Base-by-base conservation (phyloP, 2,113 vertebrate genomes). In the Leuciscus idus region DNA sequence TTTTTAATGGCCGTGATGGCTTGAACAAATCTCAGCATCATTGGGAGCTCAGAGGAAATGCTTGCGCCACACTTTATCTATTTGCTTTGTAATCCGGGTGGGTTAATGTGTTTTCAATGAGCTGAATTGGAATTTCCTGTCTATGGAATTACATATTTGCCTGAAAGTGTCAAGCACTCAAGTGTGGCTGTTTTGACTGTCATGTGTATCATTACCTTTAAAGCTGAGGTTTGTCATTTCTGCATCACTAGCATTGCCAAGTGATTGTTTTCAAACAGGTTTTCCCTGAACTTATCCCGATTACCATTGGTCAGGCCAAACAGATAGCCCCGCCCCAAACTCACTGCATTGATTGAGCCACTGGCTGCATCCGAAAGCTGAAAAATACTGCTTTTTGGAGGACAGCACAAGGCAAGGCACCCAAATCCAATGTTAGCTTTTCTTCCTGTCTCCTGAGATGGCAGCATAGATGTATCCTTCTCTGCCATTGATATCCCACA, bases 61-160 rank as follows among this genome's bases (percentile, higher is more conserved):
- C 61, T n/a, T 46, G 85, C 68, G 57, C 85, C 70, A 85, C 83
- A 88, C 85, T 86, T 88, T 57, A 62, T 50, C 12, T 79, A 55
- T 88, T 88, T 87, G 83, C 79, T 85, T 90, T 85, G 66, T 87
- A 83, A 88, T 85, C 78, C 85, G 36, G 61, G 80, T 61, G 84
- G 79, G 79, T 87, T 86, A 88, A 86, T 85, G 85, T 86, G 74
- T 46, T 86, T 88, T 79, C 50, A 61, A 61, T 82, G 66, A 77
- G 74, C 78, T 79, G 59, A 83, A 83, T 57, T 70, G 75, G 30
- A 59, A 52, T 75, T 84, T 84, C 75, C 33, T 28, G 85, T 66
- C 78, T 46, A 80, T 81, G 57, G 81, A 77, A 88, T 83, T 72
- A n/a, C 66, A 81, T 72, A 78, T 57, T 52, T 77, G 36, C 61